Evolutionary conservation across 2,888 invertebrate species (phyloP).

Genomic region (Pristionchus maxplancki): DNA sequence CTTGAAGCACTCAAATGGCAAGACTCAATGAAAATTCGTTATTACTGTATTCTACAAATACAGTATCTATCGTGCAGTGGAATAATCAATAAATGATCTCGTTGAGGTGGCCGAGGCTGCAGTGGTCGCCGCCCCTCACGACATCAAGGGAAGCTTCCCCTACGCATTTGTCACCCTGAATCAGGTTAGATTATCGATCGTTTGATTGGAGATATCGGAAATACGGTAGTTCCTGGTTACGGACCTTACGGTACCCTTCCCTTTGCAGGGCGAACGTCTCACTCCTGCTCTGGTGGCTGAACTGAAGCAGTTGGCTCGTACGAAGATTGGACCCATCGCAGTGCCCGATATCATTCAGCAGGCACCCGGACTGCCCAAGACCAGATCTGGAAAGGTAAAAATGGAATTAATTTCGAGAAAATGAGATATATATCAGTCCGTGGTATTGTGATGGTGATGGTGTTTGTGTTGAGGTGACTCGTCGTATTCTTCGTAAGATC

Average conservation of each 20-base stretch:
- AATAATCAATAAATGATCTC: background rate
- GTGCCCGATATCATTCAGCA: conserved; percentile 94
- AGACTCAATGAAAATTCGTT: background rate
- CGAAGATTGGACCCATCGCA: conserved; percentile 94
- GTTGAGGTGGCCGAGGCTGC: conserved; percentile 91
- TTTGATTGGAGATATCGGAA: background rate
- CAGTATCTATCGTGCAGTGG: background rate
- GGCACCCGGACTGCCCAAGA: conserved; percentile 89
- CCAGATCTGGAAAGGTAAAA: conserved; percentile 88
- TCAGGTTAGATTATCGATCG: conserved; percentile 80
- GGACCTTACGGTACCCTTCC: background rate
- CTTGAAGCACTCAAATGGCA: background rate
- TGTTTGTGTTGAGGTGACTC: conserved; percentile 83
- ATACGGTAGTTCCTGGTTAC: conserved; percentile 12
- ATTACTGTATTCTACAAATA: background rate
- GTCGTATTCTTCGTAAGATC: conserved; percentile 93
- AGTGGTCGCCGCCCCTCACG: conserved; percentile 94
- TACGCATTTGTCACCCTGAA: conserved; percentile 97
- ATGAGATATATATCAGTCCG: conserved; percentile 78
- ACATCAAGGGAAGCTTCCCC: conserved; percentile 95
- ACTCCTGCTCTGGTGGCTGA: conserved; percentile 59
- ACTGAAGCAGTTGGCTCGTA: conserved; percentile 83
- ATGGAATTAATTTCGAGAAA: conserved; percentile 80
- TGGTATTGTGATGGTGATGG: background rate
- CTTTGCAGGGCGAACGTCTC: conserved; percentile 57